Base-by-base conservation (phyloP, 2,888 invertebrate species). In the Galerucella calmariensis region DNA sequence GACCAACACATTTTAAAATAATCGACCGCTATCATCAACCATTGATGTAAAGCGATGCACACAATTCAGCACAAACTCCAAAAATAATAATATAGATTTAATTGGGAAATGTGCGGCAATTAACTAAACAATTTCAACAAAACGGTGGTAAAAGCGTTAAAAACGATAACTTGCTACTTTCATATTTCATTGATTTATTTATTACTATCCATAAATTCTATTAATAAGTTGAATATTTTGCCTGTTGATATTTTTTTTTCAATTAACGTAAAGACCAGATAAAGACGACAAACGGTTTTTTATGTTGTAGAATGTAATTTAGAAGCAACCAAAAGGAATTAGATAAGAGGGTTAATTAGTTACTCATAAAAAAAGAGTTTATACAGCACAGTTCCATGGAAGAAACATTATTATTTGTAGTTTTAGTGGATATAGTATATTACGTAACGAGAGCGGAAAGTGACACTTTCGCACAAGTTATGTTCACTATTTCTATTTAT, bases 71-170 rank as follows among this genome's bases (percentile, higher is more conserved):
- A 74, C 66, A 72, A 76, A 75, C 70, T 76, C 75, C 69, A 67
- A 75, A 78, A 78, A 75, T 78, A 75, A 78, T 73, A 74, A 74
- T 75, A 75, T 71, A 61, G 67, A 78, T 76, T 78, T 73, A 76
- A 76, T 74, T 58, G 75, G 72, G 70, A 75, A 75, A 75, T 76
- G 75, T 74, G 76, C 71, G 77, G 76, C 75, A 69, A 80, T 81
- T 81, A 81, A 81, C 81, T 79, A 80, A 79, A 79, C 79, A 81
- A 80, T 82, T 81, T 78, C 76, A 80, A 80, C 81, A n/a, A 82
- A 82, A 81, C 81, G 80, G 73, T 76, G 74, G 74, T 74, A 75
- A 74, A 75, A 72, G 79, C 78, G 79, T 80, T 68, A 79, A 81
- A 81, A 82, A 80, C 80, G 78, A 78, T 72, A 78, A 80, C 81